Conservation (phyloP, 2,113 vertebrate genomes). For the Tachycineta bicolor region DNA sequence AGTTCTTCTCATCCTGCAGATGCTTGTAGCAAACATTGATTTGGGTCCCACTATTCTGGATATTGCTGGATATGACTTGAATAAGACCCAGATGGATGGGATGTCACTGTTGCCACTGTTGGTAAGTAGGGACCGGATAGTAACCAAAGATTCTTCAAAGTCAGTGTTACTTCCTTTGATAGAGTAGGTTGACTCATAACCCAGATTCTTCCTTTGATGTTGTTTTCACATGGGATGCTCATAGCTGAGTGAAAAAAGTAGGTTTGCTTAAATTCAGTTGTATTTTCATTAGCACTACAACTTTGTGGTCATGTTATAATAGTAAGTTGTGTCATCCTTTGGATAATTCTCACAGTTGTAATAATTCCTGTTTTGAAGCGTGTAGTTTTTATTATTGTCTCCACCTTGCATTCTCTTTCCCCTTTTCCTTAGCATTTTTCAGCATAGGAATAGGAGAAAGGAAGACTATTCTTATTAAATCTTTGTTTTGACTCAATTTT, state of each 20-base stretch:
- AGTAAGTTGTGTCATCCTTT: background rate
- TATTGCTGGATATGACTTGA: slow-evolving; percentile 87
- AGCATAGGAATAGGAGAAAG: background rate
- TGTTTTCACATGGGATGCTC: background rate
- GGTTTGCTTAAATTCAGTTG: background rate
- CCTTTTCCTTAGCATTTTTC: background rate
- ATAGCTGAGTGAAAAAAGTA: background rate
- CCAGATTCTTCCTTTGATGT: background rate
- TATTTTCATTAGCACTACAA: background rate
- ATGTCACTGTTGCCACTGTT: slow-evolving; percentile 89
- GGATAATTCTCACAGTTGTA: background rate
- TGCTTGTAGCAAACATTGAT: slow-evolving; percentile 93
- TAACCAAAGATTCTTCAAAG: background rate
- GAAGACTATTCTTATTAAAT: background rate
- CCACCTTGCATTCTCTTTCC: background rate
- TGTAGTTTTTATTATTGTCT: background rate
- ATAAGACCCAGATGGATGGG: slow-evolving; percentile 95
- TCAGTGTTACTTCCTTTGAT: background rate
- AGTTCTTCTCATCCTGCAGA: slow-evolving; percentile 63
- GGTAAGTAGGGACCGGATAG: slow-evolving; percentile 73
- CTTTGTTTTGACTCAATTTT: background rate
- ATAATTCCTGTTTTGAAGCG: background rate
- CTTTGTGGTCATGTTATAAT: background rate
- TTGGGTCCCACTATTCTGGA: slow-evolving; percentile 96
- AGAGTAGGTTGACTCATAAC: background rate